Evolutionary conservation across 2,888 invertebrate species (phyloP).

Genomic region (Volucella inflata): DNA sequence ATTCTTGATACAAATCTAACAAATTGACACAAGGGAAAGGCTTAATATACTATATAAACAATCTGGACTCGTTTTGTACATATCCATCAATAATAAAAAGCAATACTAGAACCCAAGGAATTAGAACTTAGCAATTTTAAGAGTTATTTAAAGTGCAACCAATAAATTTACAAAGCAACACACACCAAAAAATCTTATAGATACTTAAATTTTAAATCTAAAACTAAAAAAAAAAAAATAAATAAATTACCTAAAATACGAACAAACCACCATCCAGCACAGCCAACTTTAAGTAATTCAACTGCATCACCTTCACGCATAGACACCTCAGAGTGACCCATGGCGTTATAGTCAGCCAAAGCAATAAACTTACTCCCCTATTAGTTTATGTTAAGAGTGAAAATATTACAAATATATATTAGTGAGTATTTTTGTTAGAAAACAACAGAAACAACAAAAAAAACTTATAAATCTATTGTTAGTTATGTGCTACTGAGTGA

Average conservation of each 20-base stretch:
- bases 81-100: too few relatives aligned
- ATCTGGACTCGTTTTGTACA: too few relatives aligned
- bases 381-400: conserved; percentile 70
- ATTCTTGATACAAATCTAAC: too few relatives aligned
- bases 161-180: conserved; percentile 11
- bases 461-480: conserved; percentile 4
- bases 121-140: too few relatives aligned
- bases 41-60: too few relatives aligned
- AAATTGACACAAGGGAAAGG: too few relatives aligned
- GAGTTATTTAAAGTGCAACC: not conserved
- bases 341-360: conserved; percentile 96
- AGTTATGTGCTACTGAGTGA: conserved; percentile 17
- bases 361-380: conserved; percentile 93
- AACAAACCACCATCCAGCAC: conserved; percentile 98
- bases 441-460: conserved; percentile 6
- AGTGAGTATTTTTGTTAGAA: conserved; percentile 29
- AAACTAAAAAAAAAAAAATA: conserved; percentile 11
- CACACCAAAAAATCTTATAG: conserved; percentile 13
- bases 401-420: conserved; percentile 55
- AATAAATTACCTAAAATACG: conserved; percentile 88
- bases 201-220: conserved; percentile 7
- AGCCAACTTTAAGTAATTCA: conserved; percentile 95
- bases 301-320: conserved; percentile 95
- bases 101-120: too few relatives aligned
- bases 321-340: conserved; percentile 95